Conservation (phyloP, 2,888 invertebrate genomes). For the Dascillus cervinus region DNA sequence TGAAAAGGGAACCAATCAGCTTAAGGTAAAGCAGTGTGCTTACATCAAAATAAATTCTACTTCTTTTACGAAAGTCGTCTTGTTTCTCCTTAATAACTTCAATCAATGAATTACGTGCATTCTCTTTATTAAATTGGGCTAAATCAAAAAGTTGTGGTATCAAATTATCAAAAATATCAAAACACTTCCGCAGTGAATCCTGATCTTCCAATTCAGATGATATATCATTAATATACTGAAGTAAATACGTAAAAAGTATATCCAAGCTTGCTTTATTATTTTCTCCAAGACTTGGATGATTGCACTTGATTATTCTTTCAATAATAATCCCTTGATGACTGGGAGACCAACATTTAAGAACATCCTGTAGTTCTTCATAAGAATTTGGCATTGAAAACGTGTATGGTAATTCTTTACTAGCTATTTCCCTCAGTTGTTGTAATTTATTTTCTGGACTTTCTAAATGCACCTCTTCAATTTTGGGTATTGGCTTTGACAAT, state of each 20-base stretch:
- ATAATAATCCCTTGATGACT: constrained; percentile 63
- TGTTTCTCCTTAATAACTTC: constrained; percentile 69
- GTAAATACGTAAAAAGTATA: constrained; percentile 63
- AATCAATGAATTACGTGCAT: constrained; percentile 57
- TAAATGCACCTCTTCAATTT: too few species aligned
- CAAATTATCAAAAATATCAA: constrained; percentile 52
- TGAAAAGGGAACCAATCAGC: constrained; percentile 70
- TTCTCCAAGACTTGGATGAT: constrained; percentile 72
- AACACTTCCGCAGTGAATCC: constrained; percentile 46
- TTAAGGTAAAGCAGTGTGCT: constrained; percentile 76
- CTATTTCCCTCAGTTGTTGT: constrained; percentile 48
- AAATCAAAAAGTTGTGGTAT: constrained; percentile 55
- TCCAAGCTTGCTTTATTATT: constrained; percentile 72
- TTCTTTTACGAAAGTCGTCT: constrained; percentile 51
- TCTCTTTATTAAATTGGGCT: constrained; percentile 61
- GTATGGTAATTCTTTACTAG: constrained; percentile 51
- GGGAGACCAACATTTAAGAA: constrained; percentile 54
- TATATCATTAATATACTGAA: constrained; percentile 70
- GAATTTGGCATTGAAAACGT: constrained; percentile 52
- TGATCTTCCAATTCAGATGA: constrained; percentile 40
- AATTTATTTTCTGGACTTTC: constrained; percentile 33
- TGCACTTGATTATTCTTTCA: constrained; percentile 78
- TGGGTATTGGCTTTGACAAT: too few species aligned
- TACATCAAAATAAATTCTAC: constrained; percentile 55
- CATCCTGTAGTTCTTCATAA: constrained; percentile 55